phyloP scores from a whole-genome alignment of 1,140 invertebrate genomes.

The Catajapyx aquilonaris region DNA sequence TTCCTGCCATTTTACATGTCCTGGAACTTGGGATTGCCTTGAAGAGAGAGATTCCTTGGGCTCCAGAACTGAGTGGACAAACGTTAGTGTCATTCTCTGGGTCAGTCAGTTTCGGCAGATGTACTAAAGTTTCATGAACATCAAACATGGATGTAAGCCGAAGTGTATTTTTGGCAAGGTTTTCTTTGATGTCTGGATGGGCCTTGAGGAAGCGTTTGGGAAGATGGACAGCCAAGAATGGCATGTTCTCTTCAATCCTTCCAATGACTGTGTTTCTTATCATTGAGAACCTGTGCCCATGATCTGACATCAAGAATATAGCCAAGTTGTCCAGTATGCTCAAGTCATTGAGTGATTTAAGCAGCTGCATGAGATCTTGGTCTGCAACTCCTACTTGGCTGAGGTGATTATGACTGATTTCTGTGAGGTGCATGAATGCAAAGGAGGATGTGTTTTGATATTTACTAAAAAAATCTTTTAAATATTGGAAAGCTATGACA shows the following conservation, averaged over 20 bases:
- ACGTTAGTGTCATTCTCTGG: conserved; percentile 16
- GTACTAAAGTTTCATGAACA: conserved; percentile 18
- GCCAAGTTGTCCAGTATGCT: conserved; percentile 25
- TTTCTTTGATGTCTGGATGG: conserved; percentile 18
- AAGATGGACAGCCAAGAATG: conserved; percentile 28
- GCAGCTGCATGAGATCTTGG: conserved; percentile 21
- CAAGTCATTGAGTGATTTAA: conserved; percentile 14
- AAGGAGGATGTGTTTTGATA: neutral
- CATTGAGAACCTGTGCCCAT: conserved; percentile 28
- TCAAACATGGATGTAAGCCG: conserved; percentile 13
- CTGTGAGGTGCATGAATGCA: neutral
- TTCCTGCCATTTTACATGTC: conserved; percentile 23
- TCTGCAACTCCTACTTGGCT: conserved; percentile 14
- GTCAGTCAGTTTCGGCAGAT: conserved; percentile 21
- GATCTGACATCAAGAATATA: conserved; percentile 27
- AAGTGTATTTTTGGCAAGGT: conserved; percentile 22
- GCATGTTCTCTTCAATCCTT: conserved; percentile 31
- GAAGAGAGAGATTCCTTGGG: neutral
- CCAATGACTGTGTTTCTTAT: conserved; percentile 29
- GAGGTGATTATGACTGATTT: neutral
- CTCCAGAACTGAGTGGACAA: conserved; percentile 3
- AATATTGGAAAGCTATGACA: neutral
- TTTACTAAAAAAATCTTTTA: neutral
- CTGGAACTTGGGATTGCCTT: conserved; percentile 16
- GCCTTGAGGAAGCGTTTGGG: conserved; percentile 22